Conservation (phyloP, 2,797 vertebrate genomes). For the Champsocephalus gunnari region DNA sequence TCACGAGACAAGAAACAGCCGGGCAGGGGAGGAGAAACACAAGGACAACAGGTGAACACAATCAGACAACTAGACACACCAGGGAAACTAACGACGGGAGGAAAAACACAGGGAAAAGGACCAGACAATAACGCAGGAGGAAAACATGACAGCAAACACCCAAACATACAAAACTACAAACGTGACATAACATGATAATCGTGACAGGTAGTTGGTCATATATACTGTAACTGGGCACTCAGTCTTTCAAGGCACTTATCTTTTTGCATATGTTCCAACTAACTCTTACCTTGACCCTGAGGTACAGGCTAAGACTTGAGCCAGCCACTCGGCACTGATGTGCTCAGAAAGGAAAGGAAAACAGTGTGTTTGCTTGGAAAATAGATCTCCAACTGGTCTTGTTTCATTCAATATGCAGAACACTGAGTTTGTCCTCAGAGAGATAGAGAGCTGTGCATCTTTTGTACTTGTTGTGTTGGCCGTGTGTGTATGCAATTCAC, state of each 20-base stretch:
- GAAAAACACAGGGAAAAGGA: too few relatives aligned
- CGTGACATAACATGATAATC: too few relatives aligned
- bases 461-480: constrained; percentile 64
- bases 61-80: too few relatives aligned
- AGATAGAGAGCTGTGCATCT: constrained; percentile 59
- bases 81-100: too few relatives aligned
- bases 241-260: not conserved
- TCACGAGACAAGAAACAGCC: too few relatives aligned
- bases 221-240: too few relatives aligned
- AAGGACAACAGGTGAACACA: too few relatives aligned
- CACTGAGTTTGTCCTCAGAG: constrained; percentile 59
- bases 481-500: constrained; percentile 52
- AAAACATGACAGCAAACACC: too few relatives aligned
- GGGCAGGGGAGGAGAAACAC: too few relatives aligned
- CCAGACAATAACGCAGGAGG: too few relatives aligned
- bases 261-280: constrained; percentile 2
- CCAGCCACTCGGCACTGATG: constrained; percentile 26
- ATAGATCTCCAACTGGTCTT: constrained; percentile 61
- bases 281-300: constrained; percentile 45
- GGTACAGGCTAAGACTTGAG: constrained; percentile 1
- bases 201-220: too few relatives aligned
- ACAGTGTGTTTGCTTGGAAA: constrained; percentile 54
- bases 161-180: too few relatives aligned
- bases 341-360: not conserved
- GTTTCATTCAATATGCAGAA: constrained; percentile 75